These are phyloP conservation scores for Bradypodion ventrale DNA, from an alignment of 2,797 vertebrate species.

Conservation along the genomic window DNA sequence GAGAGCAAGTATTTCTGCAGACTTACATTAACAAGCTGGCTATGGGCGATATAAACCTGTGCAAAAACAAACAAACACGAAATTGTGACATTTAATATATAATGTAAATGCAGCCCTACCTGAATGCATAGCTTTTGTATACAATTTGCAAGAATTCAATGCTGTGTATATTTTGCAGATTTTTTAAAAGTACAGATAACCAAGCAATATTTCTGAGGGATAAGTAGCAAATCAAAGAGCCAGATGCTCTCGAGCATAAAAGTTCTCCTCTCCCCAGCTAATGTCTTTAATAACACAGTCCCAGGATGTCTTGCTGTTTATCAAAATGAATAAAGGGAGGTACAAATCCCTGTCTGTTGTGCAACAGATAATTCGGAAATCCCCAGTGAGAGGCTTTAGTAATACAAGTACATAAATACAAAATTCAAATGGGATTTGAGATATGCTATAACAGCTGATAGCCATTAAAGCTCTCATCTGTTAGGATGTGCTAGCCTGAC, in stretches of 20 bases:
- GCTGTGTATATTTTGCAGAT: neutral
- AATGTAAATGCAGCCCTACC: neutral
- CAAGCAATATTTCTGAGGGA: neutral
- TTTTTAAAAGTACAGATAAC: neutral
- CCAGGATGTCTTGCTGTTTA: neutral
- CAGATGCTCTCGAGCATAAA: neutral
- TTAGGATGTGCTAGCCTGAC: fast-evolving
- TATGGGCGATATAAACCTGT: too few relatives aligned
- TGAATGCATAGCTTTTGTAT: neutral
- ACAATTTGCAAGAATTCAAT: neutral
- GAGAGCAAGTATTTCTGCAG: too few relatives aligned
- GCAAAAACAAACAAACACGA: neutral
- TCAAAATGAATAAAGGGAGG: neutral
- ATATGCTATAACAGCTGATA: neutral
- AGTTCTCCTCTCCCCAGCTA: neutral
- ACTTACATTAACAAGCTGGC: too few relatives aligned
- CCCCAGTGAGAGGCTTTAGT: neutral
- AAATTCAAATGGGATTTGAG: neutral
- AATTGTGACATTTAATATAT: neutral
- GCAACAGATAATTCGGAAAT: slow-evolving; percentile 42
- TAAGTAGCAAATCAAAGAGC: neutral
- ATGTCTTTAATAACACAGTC: neutral
- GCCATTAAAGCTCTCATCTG: neutral
- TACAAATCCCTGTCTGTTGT: slow-evolving; percentile 38
- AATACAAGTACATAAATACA: slow-evolving; percentile 38